Evolutionary conservation across 2,113 vertebrate genomes (phyloP).

Genomic region (Hippocampus guttulatus): DNA sequence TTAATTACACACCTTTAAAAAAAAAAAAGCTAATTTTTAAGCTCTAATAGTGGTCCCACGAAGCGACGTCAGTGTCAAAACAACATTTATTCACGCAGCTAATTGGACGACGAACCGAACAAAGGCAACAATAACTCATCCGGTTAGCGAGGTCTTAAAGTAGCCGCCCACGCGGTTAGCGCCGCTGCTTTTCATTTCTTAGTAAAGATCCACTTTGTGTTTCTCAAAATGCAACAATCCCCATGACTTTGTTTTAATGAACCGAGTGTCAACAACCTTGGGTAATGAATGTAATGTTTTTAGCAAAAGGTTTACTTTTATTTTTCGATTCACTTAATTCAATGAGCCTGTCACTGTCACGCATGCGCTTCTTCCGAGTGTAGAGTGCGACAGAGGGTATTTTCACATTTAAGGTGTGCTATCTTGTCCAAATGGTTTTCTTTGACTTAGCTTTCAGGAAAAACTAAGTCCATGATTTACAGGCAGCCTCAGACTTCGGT

Average conservation of each 20-base stretch:
- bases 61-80: constrained; percentile 20
- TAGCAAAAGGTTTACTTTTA: background rate
- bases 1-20: background rate
- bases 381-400: no score
- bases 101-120: constrained; percentile 33
- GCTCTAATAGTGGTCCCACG: background rate
- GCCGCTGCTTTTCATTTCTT: background rate
- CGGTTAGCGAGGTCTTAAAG: constrained; percentile 27
- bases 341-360: background rate
- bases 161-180: background rate
- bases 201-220: background rate
- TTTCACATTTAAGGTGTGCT: no score
- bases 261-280: background rate
- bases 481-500: no score
- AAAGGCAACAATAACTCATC: constrained; percentile 35
- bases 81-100: constrained; percentile 32
- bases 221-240: background rate
- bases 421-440: no score
- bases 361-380: no score
- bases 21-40: background rate
- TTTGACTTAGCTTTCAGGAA: no score
- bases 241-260: background rate
- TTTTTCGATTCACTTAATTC: background rate
- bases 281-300: background rate
- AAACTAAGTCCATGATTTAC: no score